Evolutionary conservation across 2,888 invertebrate genomes (phyloP), one percentile per base, ranked within the genome.

Genomic region (Ecliptopera silaceata): DNA sequence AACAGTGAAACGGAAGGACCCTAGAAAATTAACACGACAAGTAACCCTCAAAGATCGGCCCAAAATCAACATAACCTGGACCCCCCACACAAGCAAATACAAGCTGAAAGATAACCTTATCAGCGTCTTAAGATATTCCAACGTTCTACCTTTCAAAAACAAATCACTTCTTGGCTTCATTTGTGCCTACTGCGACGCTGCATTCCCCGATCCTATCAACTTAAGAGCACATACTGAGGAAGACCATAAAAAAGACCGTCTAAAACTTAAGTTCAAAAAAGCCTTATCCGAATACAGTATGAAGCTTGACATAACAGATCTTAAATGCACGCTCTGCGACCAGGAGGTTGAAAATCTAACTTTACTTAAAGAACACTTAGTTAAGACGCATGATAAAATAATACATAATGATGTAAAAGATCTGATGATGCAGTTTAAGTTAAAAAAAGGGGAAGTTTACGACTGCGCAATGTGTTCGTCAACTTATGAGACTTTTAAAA

Each of bases 271-370:
- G 63, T 75, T 86, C 43, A 88, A 87, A 65, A 79, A 84, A 2
- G 42, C 81, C 79, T 29, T 87, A 85, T 0, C 69, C 0, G 55
- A 56, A 39, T 49, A 49, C 49, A 56, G 55, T 32, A 56, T 89
- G 0, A 88, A 89, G 70, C 80, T 89, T 1, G 89, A 89, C 55
- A 86, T 89, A 68, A 80, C 89, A 0, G 75, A 82, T 63, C 69
- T 89, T 26, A 74, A 81, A 75, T 89, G 89, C 66, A 78, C 79
- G 13, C 57, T 74, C 15, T 88, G 89, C 58, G 61, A 74, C 15
- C 48, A 60, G 5, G 43, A 44, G 0, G 1, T 61, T n/a, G 70
- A 79, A 43, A 74, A 59, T 61, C 72, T 88, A 68, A 75, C 73
- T 68, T 79, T 82, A 70, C 75, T 89, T 31, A 72, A 71, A 6